Conservation (phyloP, 2,113 vertebrate species). For the Nestor notabilis region DNA sequence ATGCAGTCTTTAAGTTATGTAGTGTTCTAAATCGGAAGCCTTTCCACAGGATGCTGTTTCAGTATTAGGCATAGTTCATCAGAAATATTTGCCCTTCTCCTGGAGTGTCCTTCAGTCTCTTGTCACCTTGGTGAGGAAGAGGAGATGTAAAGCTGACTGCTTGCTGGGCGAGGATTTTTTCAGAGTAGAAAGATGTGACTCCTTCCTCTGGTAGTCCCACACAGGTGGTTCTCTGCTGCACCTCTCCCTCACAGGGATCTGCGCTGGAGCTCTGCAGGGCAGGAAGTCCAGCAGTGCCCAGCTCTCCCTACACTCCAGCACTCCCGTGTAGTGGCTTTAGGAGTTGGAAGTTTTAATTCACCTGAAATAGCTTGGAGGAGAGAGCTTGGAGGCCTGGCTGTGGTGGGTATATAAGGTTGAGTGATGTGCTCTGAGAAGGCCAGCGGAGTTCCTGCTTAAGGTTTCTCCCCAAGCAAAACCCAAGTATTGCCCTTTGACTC, state of each 20-base stretch:
- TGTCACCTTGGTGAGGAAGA: background rate
- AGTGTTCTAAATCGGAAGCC: background rate
- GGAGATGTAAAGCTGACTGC: background rate
- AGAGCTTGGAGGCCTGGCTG: background rate
- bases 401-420: background rate
- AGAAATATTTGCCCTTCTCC: background rate
- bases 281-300: background rate
- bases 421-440: background rate
- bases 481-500: background rate
- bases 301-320: background rate
- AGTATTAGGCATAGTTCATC: background rate
- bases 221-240: background rate
- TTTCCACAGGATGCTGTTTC: background rate
- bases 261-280: background rate
- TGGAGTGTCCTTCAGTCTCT: background rate
- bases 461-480: background rate
- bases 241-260: background rate
- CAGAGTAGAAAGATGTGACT: background rate
- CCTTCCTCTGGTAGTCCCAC: background rate
- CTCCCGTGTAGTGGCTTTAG: background rate
- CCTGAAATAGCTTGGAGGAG: background rate
- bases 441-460: background rate
- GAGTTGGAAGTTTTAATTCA: background rate
- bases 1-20: background rate
- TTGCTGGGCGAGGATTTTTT: slow-evolving; percentile 14